Base-by-base conservation (phyloP, 2,888 invertebrate genomes). In the Lochmaea crataegi region DNA sequence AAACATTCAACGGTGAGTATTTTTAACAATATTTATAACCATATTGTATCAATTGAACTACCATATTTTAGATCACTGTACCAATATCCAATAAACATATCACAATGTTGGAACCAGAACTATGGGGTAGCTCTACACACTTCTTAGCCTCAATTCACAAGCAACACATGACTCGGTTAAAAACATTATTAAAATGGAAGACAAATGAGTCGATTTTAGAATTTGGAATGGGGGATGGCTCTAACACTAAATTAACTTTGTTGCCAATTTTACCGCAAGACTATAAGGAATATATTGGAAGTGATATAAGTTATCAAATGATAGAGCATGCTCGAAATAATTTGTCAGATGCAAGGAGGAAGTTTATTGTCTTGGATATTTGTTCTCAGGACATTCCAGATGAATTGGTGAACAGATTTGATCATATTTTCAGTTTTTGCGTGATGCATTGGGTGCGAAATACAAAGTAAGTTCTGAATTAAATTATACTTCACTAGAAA, bases 171-270 rank as follows among this genome's bases (percentile, higher is more conserved):
- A 89, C 92, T 51, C 91, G 93, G 81, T 93, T 91, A 82, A 85
- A 89, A 5, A 84, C 87, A 9, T 86, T 51, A 18, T 42, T 75
- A n/a, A 38, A 67, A 61, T 75, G 75, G 75, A 72, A 72, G 16
- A 86, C 87, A 65, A 88, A 87, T 0, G 89, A 89, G 67, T 85
- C 85, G 14, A 84, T 92, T 51, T 80, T 93, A 71, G 94, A 95
- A 81, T 89, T 94, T 60, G 94, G 94, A 0, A 93, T 92, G 75
- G 94, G 94, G 0, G 91, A 93, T 56, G 94, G 94, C 0, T 90
- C 91, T 80, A 92, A 94, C 9, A 90, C 92, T 0, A 88, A 32
- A 32, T 41, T 60, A 38, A 11, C 51, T 3, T 60, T 75, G 14
- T 48, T 73, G 14, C 73, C 73, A 4, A 41, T 60, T n/a, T 53